These are phyloP conservation scores for Leptinotarsa haldemani DNA, from an alignment of 2,888 invertebrate species.

Conservation along the genomic window DNA sequence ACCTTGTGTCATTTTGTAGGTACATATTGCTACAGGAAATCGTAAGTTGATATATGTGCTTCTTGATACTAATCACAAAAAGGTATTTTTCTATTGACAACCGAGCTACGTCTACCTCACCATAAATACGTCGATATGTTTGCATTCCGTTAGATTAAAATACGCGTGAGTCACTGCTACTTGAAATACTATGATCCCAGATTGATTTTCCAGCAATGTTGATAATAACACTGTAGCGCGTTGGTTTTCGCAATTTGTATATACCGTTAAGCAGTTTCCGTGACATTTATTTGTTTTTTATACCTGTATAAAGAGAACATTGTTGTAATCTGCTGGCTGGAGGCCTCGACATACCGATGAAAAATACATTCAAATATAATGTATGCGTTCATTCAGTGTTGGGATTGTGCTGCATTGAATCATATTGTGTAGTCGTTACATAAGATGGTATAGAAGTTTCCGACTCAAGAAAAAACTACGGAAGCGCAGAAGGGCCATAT, in stretches of 20 bases:
- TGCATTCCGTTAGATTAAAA: slow-evolving; percentile 16
- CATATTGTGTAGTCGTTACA: no score
- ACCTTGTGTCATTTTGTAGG: no score
- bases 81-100: background rate
- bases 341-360: background rate
- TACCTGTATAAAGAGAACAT: slow-evolving; percentile 9
- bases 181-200: slow-evolving; percentile 14
- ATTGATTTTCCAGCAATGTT: slow-evolving; percentile 17
- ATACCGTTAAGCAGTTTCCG: slow-evolving; percentile 9
- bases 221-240: slow-evolving; percentile 1
- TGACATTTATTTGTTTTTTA: slow-evolving; percentile 8
- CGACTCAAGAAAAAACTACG: no score
- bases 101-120: background rate
- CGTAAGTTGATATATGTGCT: background rate
- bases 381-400: background rate
- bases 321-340: background rate
- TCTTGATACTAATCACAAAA: background rate
- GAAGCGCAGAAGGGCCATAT: no score
- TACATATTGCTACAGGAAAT: background rate
- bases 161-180: slow-evolving; percentile 3
- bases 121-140: background rate
- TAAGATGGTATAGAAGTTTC: no score
- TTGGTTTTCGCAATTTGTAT: background rate
- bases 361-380: background rate
- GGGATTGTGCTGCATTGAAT: background rate